Percentiles rank a stretch among this genome's conserved stretches.
These are phyloP conservation scores for Epinotia nisella DNA, from an alignment of 2,888 invertebrate species.

Conservation along the genomic window DNA sequence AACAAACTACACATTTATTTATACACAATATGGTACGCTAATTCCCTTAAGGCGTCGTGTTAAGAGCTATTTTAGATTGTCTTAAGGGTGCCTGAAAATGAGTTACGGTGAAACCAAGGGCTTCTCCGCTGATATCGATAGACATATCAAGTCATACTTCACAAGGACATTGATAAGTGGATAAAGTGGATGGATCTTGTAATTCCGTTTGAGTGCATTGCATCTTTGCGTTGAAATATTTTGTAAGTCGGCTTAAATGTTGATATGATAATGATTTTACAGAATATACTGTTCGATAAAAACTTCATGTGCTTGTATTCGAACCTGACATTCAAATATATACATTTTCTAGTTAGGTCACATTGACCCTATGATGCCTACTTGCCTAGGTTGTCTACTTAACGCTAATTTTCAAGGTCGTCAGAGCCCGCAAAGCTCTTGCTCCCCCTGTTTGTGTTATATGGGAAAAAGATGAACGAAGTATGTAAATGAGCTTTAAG, in stretches of 20 bases:
- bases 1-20: background rate
- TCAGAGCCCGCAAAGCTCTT: no score
- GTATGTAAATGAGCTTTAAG: no score
- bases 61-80: slow-evolving; percentile 2
- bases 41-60: background rate
- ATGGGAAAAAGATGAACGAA: no score
- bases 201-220: slow-evolving; percentile 1
- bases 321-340: no score
- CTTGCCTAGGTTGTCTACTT: no score
- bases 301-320: no score
- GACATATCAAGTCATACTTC: slow-evolving; percentile 9
- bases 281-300: no score
- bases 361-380: no score
- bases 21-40: no score
- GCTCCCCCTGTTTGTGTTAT: no score
- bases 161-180: slow-evolving; percentile 19
- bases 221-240: background rate
- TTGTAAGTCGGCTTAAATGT: background rate
- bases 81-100: background rate
- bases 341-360: no score
- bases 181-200: slow-evolving; percentile 5
- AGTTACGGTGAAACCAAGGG: background rate
- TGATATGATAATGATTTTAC: background rate
- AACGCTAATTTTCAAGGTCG: no score
- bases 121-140: background rate